Base-by-base conservation (phyloP, 1,140 invertebrate species). In the Ectropis grisescens region DNA sequence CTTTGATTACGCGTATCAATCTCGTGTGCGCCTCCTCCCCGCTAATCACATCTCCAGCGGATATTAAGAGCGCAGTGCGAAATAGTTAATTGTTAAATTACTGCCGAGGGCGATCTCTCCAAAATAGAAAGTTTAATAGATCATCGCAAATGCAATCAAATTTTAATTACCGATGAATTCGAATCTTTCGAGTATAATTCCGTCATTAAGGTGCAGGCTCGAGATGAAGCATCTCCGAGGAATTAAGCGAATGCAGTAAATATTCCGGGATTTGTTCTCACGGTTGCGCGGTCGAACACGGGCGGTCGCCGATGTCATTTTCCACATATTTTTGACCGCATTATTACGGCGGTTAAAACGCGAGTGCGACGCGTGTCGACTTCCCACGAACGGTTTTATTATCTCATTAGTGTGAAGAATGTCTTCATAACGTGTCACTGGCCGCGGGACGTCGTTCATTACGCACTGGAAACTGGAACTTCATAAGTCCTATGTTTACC, bases 351-450 rank as follows among this genome's bases (percentile, higher is more conserved):
- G 16, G 37, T 28, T 13, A 36, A 36, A 41, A 35, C 22, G 33
- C 52, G 41, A 58, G 50, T 23, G 15, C 16, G 29, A 45, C 50
- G 52, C 47, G 51, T 57, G 57, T 53, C 32, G 47, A 56, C 58
- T 70, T 74, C 66, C 67, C 64, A 69, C 62, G 60, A 62, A 56
- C 61, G 50, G 47, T 56, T 72, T 70, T 74, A 78, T 70, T 71
- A 71, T 60, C 67, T 74, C 72, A 78, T 78, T 78, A 78, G 58
- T 43, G 48, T 64, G 69, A 68, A 65, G 59, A 66, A 74, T 60
- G 58, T 74, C 69, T 74, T 74, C 64, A 76, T 72, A 76, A 70
- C 52, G 69, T 68, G 69, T 78, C 67, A 58, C 58, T 60, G 51
- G 58, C 67, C 69, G 45, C 59, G 61, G 61, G 68, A 72, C 61